Evolutionary conservation across 2,888 invertebrate species (phyloP).

Genomic region (Drosophila macrospina): DNA sequence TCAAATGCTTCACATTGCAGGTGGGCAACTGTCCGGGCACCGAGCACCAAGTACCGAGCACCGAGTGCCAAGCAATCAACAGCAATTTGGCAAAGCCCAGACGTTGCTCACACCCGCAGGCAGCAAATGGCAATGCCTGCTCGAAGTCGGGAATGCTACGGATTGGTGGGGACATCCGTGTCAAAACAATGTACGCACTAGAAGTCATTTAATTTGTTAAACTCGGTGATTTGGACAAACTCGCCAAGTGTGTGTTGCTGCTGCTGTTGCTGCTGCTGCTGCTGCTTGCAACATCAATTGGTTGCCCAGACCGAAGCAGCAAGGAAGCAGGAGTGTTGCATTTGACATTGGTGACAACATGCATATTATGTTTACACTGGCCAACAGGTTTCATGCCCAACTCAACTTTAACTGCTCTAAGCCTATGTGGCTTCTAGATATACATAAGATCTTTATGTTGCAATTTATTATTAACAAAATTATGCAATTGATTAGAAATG

Average conservation of each 20-base stretch:
- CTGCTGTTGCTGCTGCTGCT: background rate
- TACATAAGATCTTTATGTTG: too few species aligned
- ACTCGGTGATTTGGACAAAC: constrained; percentile 82
- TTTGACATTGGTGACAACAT: constrained; percentile 67
- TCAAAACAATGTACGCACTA: constrained; percentile 82
- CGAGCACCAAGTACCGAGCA: background rate
- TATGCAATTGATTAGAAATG: too few species aligned
- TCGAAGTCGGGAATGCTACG: constrained; percentile 12
- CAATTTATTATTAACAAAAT: too few species aligned
- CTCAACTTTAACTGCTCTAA: background rate
- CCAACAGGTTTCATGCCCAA: constrained; percentile 23
- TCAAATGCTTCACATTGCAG: constrained; percentile 63
- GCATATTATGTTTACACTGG: constrained; percentile 50
- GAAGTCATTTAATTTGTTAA: constrained; percentile 86
- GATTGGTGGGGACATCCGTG: constrained; percentile 65
- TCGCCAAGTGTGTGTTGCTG: constrained; percentile 36
- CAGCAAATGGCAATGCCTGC: constrained; percentile 3
- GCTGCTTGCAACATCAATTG: constrained; percentile 1
- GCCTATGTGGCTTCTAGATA: too few species aligned
- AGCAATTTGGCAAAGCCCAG: constrained; percentile 72
- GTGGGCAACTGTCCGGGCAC: constrained; percentile 36
- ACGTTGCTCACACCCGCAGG: constrained; percentile 42
- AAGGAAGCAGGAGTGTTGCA: constrained; percentile 16
- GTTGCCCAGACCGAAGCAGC: background rate
- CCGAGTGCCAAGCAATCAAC: constrained; percentile 49